A percentile compares a stretch with the other conserved stretches of the same genome.
phyloP scores from a whole-genome alignment of 2,888 invertebrate genomes.

The Ormyrus nitidulus region DNA sequence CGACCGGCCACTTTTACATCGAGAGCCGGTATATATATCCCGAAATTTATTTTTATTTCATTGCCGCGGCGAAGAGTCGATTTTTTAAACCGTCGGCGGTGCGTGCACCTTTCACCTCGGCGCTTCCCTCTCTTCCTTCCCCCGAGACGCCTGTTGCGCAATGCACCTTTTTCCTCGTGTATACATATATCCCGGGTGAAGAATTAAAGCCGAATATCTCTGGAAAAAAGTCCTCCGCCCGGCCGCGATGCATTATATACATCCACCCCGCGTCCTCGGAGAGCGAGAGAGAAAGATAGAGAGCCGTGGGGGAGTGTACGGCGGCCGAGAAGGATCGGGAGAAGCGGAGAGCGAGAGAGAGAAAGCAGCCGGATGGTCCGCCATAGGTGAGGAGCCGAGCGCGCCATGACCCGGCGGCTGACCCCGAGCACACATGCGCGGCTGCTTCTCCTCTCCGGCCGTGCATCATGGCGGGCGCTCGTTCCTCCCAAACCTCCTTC shows the following conservation, averaged over 20 bases:
- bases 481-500: background rate
- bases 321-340: background rate
- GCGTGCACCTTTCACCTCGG: slow-evolving; percentile 14
- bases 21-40: background rate
- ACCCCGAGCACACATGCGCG: slow-evolving; percentile 68
- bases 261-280: background rate
- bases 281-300: background rate
- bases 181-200: too few species aligned
- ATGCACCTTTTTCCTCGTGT: background rate
- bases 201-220: too few species aligned
- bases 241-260: too few species aligned
- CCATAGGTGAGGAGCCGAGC: slow-evolving; percentile 64
- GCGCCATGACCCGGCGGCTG: slow-evolving; percentile 72
- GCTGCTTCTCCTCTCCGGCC: slow-evolving; percentile 64
- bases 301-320: background rate
- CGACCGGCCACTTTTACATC: background rate
- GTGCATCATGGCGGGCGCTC: slow-evolving; percentile 70
- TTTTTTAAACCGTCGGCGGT: background rate
- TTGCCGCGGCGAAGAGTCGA: background rate
- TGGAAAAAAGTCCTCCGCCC: too few species aligned
- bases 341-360: slow-evolving; percentile 40
- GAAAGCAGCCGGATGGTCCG: slow-evolving; percentile 59
- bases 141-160: background rate
- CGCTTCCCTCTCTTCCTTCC: background rate
- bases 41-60: slow-evolving; percentile 1